Base-by-base conservation (phyloP, 2,888 invertebrate genomes). In the Coelinius sp. region DNA sequence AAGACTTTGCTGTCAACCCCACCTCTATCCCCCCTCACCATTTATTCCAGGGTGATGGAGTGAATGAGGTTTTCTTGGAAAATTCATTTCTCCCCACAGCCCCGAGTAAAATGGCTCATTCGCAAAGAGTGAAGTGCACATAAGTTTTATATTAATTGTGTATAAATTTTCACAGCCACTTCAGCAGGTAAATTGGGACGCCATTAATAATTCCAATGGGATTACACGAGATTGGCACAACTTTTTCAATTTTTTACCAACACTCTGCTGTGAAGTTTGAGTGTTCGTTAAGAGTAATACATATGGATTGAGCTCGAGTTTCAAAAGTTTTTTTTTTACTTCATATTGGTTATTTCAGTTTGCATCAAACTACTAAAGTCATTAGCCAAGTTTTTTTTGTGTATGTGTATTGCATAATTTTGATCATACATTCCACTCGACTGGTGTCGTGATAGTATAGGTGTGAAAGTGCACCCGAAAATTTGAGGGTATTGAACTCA, bases 131-230 rank as follows among this genome's bases (percentile, higher is more conserved):
- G 17, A 49, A 49, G 46, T 49, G 46, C 46, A 49, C 46, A 49
- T 49, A 49, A 49, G 46, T 49, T 49, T 49, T 20, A 49, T 49
- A 49, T 49, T 49, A 49, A 49, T 49, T 49, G 46, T 20, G 46
- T 49, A 49, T 49, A 49, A 49, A 49, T 49, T 49, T 8, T 17
- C 20, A 20, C 20, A 20, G 46, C 17, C 46, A 49, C 46, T 49
- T 49, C 20, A 20, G 14, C 20, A 6, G 17, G 20, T n/a, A 49
- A 20, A 49, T 20, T 17, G 46, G 20, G 41, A 41, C n/a, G n/a
- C n/a, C 41, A 41, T 49, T 49, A 20, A 49, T 49, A 49, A 49
- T 49, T 49, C 46, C 20, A 17, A 20, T 17, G 20, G 46, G 46
- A 49, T 49, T 49, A 49, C 46, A 20, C 46, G 20, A 49, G 20